These are phyloP conservation scores for Creontiades dilutus DNA, from an alignment of 2,888 invertebrate genomes.

Conservation along the genomic window DNA sequence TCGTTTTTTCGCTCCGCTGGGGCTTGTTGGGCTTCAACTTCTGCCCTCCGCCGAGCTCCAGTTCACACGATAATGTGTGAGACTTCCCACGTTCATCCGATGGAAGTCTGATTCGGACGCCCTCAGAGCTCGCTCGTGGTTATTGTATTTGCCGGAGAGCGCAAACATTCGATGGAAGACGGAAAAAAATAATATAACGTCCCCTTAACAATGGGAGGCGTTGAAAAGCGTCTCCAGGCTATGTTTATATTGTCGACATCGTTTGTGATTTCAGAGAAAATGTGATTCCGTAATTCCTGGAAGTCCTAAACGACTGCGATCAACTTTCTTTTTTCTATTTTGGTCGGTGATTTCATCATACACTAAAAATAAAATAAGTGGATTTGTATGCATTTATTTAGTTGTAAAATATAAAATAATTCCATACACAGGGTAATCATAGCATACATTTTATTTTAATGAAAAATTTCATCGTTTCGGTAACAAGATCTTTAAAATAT, in stretches of 20 bases:
- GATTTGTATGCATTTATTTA: too few relatives aligned
- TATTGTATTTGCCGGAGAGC: background rate
- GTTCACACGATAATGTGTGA: slow-evolving; percentile 60
- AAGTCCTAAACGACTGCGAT: too few relatives aligned
- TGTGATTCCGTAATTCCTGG: too few relatives aligned
- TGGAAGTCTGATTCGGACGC: background rate
- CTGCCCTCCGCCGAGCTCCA: slow-evolving; percentile 59
- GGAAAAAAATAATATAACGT: background rate
- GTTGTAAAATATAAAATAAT: too few relatives aligned
- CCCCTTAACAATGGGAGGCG: background rate
- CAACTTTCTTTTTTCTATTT: too few relatives aligned
- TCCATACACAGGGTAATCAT: too few relatives aligned
- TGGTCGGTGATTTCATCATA: too few relatives aligned
- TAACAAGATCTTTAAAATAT: too few relatives aligned
- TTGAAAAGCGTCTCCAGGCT: background rate
- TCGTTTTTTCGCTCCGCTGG: too few relatives aligned
- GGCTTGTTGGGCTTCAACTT: background rate
- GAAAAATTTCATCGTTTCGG: too few relatives aligned
- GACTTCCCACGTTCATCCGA: slow-evolving; percentile 51
- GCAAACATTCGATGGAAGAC: background rate
- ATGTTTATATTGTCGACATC: background rate
- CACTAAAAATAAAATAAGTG: too few relatives aligned
- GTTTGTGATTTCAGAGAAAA: background rate
- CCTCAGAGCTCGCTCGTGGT: background rate
- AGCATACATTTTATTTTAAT: too few relatives aligned